Base-by-base conservation (phyloP, 2,797 vertebrate species). In the Paramormyrops hopkinsi region DNA sequence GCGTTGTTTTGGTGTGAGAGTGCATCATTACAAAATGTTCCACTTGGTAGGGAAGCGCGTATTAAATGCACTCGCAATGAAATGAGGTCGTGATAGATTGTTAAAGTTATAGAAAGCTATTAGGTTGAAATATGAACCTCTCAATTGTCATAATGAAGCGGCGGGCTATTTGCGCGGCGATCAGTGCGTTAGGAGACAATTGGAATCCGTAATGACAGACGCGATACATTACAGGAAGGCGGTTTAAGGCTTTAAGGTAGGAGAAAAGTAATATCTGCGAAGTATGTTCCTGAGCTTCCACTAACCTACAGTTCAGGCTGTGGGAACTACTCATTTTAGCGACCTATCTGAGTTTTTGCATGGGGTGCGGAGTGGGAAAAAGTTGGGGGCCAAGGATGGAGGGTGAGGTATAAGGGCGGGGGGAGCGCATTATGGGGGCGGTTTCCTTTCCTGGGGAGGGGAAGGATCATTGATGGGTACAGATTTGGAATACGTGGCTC, bases 31-130 rank as follows among this genome's bases (percentile, higher is more conserved):
- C 96, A 96, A 95, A 92, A 96, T 93, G 96, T 95, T 97, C 97
- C 97, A 97, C 96, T 96, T 92, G 95, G 96, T 94, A 93, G 94
- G 95, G 96, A 96, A 96, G 95, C 96, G 93, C 95, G 95, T 93
- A 96, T 97, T 94, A 97, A 96, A 96, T 94, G 95, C 94, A 93
- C 94, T 94, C 4, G 1, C 95, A 95, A 96, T 96, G 95, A 97
- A 98, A 97, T 95, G 96, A 97, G 97, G 96, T 95, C 95, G 95
- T 97, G 97, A 97, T 97, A 96, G 96, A 98, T 97, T 96, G 96
- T 96, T 95, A 96, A 97, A 97, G 96, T 97, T 97, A 97, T 96
- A 94, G 95, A 93, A 94, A 96, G 95, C 96, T 97, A 97, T 97
- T 97, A 96, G 94, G 93, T 94, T 97, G 96, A 96, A 96, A 96